Base-by-base conservation (phyloP, 2,888 invertebrate genomes). In the Lampropteryx suffumata region DNA sequence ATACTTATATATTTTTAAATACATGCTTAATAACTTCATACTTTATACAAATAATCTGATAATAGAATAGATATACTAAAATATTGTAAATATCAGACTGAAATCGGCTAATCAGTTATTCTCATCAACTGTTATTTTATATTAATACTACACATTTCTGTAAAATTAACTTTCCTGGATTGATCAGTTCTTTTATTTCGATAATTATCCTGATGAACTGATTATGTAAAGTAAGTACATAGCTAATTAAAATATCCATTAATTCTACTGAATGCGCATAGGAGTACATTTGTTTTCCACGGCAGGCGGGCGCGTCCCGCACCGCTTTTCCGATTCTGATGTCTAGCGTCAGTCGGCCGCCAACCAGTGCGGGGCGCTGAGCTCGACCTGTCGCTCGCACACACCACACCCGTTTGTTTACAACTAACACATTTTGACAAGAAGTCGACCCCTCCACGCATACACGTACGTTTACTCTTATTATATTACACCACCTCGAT, bases 331-430 rank as follows among this genome's bases (percentile, higher is more conserved):
- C 64, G 59, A 56, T 75, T 67, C 73, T 64, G 59, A 56, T 53
- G 26, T 50, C 32, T 49, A 54, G 53, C 59, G 50, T 59, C 76
- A 88, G 88, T 88, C 79, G 76, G 75, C 80, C 79, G 74, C 66
- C 80, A 73, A 67, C 74, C 79, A 83, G 71, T 81, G 85, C 78
- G 78, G 59, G 66, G 78, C 76, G 72, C 66, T 69, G 71, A 71
- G 64, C 73, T 75, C 68, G 60, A 59, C 64, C 57, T 62, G 55
- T 61, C 61, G 71, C 67, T 64, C 67, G 65, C 61, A 68, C 62
- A 71, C 62, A 64, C 57, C 55, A 69, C 66, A 81, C 78, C 71
- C 77, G 76, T 83, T 85, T 83, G 77, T 82, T 80, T 80, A 83
- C 81, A 72, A 78, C 69, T 61, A 73, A 72, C 74, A 79, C 74